These are phyloP conservation scores for Drosophila seguyi DNA, from an alignment of 1,140 invertebrate genomes.

Conservation along the genomic window DNA sequence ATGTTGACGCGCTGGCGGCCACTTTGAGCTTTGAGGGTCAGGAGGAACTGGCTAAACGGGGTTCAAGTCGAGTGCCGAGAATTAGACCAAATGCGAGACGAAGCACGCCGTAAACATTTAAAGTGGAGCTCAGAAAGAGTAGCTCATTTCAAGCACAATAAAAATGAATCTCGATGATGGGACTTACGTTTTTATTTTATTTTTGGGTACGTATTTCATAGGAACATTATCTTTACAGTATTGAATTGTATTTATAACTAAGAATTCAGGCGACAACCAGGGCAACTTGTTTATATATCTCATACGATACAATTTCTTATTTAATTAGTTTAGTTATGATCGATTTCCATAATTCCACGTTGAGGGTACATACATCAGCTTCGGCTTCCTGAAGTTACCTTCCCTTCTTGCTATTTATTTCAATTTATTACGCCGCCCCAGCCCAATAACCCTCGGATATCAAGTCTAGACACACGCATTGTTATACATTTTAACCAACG, in stretches of 20 bases:
- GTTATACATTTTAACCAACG: slow-evolving; percentile 53
- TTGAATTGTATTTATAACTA: background rate
- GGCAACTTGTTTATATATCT: no score
- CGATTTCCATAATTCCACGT: no score
- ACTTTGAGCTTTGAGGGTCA: slow-evolving; percentile 23
- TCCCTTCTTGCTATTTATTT: slow-evolving; percentile 7
- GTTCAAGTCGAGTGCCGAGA: slow-evolving; percentile 57
- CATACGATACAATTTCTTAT: no score
- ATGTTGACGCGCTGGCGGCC: slow-evolving; percentile 56
- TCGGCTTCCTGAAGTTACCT: background rate
- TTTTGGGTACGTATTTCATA: background rate
- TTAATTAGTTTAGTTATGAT: no score
- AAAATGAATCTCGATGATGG: no score
- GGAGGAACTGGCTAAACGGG: slow-evolving; percentile 25
- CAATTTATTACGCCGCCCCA: slow-evolving; percentile 1
- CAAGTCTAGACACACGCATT: slow-evolving; percentile 31
- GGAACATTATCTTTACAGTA: background rate
- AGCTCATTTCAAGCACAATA: background rate
- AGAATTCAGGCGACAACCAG: background rate
- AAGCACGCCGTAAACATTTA: slow-evolving; percentile 15
- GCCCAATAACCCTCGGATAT: background rate
- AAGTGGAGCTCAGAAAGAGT: background rate
- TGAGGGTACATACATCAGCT: background rate
- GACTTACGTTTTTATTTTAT: no score
- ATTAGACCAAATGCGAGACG: slow-evolving; percentile 59